Evolutionary conservation across 1,140 invertebrate species (phyloP).

Genomic region (Tenebrio molitor): DNA sequence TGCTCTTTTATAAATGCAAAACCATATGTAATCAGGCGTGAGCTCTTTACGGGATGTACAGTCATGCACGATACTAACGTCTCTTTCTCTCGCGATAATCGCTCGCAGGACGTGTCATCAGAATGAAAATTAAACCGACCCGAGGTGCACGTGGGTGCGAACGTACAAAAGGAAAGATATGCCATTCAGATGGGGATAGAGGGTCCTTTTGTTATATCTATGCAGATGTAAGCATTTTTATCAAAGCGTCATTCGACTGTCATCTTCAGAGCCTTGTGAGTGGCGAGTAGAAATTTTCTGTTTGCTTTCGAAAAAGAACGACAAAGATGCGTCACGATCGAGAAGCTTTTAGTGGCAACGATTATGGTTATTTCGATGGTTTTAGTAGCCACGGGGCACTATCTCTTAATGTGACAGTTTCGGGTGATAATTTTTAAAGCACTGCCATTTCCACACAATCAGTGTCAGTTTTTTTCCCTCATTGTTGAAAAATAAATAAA

Average conservation of each 20-base stretch:
- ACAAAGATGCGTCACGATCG: conserved; percentile 15
- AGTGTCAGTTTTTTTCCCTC: background rate
- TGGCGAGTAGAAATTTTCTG: conserved; percentile 12
- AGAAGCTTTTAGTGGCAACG: conserved; percentile 30
- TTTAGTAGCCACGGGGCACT: conserved; percentile 14
- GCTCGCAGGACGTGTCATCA: conserved; percentile 42
- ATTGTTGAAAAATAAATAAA: conserved; percentile 35
- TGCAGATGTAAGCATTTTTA: conserved; percentile 36
- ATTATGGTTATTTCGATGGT: conserved; percentile 23
- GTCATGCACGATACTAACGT: conserved; percentile 39
- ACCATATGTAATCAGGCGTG: conserved; percentile 27
- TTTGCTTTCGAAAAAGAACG: conserved; percentile 21
- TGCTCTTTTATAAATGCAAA: conserved; percentile 18
- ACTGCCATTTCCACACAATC: conserved; percentile 6
- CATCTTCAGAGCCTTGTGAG: conserved; percentile 15
- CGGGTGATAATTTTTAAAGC: conserved; percentile 20
- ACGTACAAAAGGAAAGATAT: conserved; percentile 35
- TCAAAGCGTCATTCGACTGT: conserved; percentile 27
- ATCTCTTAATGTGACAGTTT: conserved; percentile 22
- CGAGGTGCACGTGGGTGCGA: conserved; percentile 23
- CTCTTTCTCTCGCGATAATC: conserved; percentile 14
- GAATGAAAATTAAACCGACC: conserved; percentile 39
- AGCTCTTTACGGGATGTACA: conserved; percentile 37
- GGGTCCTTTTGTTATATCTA: conserved; percentile 27
- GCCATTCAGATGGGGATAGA: conserved; percentile 18